Conservation (phyloP, 2,888 invertebrate species). For the Aplocera efformata region DNA sequence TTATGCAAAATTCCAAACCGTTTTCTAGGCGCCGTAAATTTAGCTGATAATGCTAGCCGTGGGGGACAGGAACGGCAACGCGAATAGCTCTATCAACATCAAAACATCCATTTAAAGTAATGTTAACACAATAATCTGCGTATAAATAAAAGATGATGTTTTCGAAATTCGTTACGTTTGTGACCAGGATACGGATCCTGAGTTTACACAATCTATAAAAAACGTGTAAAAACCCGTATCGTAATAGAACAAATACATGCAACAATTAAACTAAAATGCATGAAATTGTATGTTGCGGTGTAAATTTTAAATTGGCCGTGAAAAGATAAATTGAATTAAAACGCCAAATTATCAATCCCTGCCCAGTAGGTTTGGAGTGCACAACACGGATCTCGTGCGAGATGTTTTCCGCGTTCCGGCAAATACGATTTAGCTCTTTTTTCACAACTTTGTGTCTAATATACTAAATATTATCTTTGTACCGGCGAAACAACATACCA, state of each 20-base stretch:
- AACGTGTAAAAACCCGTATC: conserved; percentile 21
- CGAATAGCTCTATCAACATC: conserved; percentile 35
- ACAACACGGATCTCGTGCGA: neutral
- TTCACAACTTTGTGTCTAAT: neutral
- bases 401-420: conserved; percentile 3
- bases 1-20: conserved; percentile 53
- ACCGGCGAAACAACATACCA: too few species aligned
- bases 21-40: conserved; percentile 42
- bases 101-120: conserved; percentile 53
- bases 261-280: conserved; percentile 29
- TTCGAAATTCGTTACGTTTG: conserved; percentile 17
- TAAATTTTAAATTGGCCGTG: conserved; percentile 44
- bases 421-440: neutral
- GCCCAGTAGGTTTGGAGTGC: conserved; percentile 17
- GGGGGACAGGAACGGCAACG: conserved; percentile 30
- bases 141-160: conserved; percentile 11
- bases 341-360: conserved; percentile 13
- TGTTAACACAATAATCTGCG: conserved; percentile 33
- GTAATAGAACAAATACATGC: conserved; percentile 24
- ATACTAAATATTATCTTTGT: too few species aligned
- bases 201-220: conserved; percentile 17
- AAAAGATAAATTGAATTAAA: conserved; percentile 43
- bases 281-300: conserved; percentile 30
- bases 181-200: conserved; percentile 18
- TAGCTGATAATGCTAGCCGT: conserved; percentile 34